Conservation (phyloP, 1,140 invertebrate genomes). For the Drosophila navojoa region DNA sequence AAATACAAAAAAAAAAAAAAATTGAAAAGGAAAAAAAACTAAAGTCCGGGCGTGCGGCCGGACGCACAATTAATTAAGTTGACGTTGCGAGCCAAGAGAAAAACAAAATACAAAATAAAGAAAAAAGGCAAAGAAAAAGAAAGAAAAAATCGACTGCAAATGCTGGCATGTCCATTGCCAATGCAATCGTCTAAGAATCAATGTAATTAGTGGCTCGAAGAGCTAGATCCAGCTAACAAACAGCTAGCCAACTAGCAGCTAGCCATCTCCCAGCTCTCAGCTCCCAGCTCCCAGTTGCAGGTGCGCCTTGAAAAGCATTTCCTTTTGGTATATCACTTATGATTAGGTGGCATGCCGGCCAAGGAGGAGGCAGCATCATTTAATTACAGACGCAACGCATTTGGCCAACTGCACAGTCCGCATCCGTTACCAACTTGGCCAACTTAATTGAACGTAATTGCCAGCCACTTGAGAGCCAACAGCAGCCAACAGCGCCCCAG, state of each 20-base stretch:
- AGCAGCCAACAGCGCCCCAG: conserved; percentile 23
- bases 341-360: conserved; percentile 78
- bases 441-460: conserved; percentile 81
- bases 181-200: conserved; percentile 78
- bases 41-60: conserved; percentile 65
- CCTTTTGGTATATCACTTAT: conserved; percentile 81
- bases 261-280: background rate
- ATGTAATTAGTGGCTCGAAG: conserved; percentile 70
- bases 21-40: background rate
- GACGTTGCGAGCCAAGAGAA: conserved; percentile 54
- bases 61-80: conserved; percentile 82
- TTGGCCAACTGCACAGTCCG: conserved; percentile 50
- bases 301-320: conserved; percentile 66
- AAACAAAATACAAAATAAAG: background rate
- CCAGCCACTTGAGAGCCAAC: conserved; percentile 74
- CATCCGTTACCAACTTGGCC: conserved; percentile 80
- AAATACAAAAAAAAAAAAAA: conserved; percentile 5
- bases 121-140: background rate
- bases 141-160: background rate
- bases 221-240: background rate
- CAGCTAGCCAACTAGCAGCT: too few species aligned
- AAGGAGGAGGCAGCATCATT: conserved; percentile 56
- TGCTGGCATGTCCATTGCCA: conserved; percentile 45
- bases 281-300: conserved; percentile 26
- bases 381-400: conserved; percentile 65